Conservation (phyloP, 2,113 vertebrate species). For the Psilopsiagon aurifrons region DNA sequence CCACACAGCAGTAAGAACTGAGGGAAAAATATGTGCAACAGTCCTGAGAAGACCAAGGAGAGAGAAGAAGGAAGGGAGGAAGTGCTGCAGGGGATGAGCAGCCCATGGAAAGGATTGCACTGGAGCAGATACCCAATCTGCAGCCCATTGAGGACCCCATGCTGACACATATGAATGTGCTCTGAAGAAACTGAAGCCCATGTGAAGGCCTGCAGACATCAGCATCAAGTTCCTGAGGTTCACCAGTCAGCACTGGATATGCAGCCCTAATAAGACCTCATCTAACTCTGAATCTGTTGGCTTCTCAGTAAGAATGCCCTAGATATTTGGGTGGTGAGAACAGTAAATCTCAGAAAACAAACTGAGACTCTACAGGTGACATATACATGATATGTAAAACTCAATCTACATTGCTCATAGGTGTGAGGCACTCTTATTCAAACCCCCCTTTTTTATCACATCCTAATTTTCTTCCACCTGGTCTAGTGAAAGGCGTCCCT, state of each 20-base stretch:
- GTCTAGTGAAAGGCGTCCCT: not conserved
- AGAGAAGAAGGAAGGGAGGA: not conserved
- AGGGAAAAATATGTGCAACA: not conserved
- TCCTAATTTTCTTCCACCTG: not conserved
- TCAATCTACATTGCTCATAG: not conserved
- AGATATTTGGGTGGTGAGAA: not conserved
- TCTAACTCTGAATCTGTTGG: not conserved
- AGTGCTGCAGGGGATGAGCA: not conserved
- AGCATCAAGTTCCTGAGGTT: not conserved
- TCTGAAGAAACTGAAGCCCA: not conserved
- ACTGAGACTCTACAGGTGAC: not conserved
- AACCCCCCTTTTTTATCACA: not conserved
- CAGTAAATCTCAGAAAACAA: not conserved
- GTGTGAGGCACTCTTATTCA: not conserved
- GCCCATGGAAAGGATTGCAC: not conserved
- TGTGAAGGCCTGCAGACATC: not conserved
- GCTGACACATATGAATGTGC: not conserved
- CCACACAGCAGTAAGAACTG: not conserved
- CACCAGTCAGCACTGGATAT: not conserved
- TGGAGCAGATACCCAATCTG: not conserved
- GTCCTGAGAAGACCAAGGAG: not conserved
- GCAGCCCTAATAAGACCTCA: not conserved
- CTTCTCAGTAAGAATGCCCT: not conserved
- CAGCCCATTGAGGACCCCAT: not conserved
- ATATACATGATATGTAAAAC: fast-evolving